Evolutionary conservation across 2,888 invertebrate species (phyloP).

Genomic region (Drosophila robusta): DNA sequence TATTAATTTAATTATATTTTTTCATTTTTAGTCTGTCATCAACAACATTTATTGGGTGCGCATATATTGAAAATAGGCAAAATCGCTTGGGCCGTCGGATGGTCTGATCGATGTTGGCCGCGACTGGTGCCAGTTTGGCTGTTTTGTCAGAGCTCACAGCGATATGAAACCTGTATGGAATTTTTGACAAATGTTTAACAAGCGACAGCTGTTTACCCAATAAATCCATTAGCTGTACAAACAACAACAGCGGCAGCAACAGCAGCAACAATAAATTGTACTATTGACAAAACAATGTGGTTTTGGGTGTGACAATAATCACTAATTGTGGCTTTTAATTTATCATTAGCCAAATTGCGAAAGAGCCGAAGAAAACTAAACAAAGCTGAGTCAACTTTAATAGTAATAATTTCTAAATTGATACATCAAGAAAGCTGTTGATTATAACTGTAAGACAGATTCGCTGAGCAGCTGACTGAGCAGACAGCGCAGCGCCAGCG

Average conservation of each 20-base stretch:
- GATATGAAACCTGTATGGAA: conserved; percentile 62
- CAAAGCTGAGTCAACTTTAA: background rate
- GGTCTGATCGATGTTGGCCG: conserved; percentile 11
- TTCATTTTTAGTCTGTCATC: conserved; percentile 42
- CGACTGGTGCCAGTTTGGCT: conserved; percentile 53
- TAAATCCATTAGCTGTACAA: conserved; percentile 78
- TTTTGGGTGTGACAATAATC: conserved; percentile 70
- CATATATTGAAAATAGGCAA: conserved; percentile 25
- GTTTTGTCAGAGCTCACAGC: conserved; percentile 23
- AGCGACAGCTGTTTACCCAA: conserved; percentile 77
- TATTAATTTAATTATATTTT: too few relatives aligned
- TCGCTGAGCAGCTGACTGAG: conserved; percentile 21
- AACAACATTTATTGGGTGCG: conserved; percentile 7
- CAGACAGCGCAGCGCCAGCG: conserved; percentile 69
- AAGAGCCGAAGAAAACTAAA: conserved; percentile 10
- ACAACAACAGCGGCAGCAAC: conserved; percentile 43
- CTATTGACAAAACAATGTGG: conserved; percentile 67
- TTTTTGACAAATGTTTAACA: conserved; percentile 76
- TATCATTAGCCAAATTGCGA: conserved; percentile 52
- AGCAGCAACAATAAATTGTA: conserved; percentile 48
- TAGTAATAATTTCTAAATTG: conserved; percentile 3
- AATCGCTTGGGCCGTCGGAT: conserved; percentile 4
- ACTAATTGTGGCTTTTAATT: conserved; percentile 67
- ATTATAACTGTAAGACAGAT: conserved; percentile 13
- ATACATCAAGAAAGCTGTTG: conserved; percentile 26